Percentiles rank a stretch among this genome's conserved stretches.
Evolutionary conservation across 2,888 invertebrate genomes (phyloP).

Genomic region (Zaprionus lineosus): DNA sequence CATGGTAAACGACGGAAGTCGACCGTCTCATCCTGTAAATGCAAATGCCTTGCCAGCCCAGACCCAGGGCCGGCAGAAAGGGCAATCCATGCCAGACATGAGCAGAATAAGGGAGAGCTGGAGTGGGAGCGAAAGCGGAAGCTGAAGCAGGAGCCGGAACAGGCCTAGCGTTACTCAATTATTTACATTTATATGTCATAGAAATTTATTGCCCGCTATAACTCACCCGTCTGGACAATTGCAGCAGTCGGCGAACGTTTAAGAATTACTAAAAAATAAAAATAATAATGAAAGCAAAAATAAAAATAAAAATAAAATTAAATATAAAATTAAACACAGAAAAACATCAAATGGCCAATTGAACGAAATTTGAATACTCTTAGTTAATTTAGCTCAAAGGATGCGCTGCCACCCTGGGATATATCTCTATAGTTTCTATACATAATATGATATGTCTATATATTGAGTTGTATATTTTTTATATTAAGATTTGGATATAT

Average conservation of each 20-base stretch:
- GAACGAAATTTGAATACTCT: background rate
- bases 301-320: slow-evolving; percentile 22
- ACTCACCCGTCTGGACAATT: slow-evolving; percentile 65
- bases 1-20: slow-evolving; percentile 42
- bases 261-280: slow-evolving; percentile 67
- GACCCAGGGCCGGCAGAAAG: too few relatives aligned
- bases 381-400: too few relatives aligned
- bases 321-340: slow-evolving; percentile 28
- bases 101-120: background rate
- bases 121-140: background rate
- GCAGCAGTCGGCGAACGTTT: slow-evolving; percentile 52
- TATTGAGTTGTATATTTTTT: too few relatives aligned
- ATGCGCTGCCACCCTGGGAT: too few relatives aligned
- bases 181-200: slow-evolving; percentile 81
- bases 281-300: slow-evolving; percentile 34
- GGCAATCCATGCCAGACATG: background rate
- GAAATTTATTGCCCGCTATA: slow-evolving; percentile 79
- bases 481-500: too few relatives aligned
- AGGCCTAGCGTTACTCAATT: slow-evolving; percentile 70
- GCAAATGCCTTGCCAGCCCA: too few relatives aligned
- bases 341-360: background rate
- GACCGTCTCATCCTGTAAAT: slow-evolving; percentile 20
- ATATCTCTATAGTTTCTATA: too few relatives aligned
- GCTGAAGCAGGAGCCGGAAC: background rate
- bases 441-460: too few relatives aligned